phyloP scores from a whole-genome alignment of 2,888 invertebrate species.

The Epiperipatus broadwayi region DNA sequence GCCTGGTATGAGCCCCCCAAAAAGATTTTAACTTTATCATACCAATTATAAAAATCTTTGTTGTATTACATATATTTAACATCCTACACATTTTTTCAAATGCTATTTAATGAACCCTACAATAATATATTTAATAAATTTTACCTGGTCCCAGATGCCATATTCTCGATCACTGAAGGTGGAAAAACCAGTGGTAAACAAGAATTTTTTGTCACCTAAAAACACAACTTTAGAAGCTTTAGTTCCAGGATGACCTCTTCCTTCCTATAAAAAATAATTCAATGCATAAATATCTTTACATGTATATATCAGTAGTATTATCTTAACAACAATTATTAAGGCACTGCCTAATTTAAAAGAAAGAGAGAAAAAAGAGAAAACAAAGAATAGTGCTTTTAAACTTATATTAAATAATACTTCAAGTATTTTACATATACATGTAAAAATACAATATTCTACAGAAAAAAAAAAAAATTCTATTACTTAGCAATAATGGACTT shows the following conservation, averaged over 20 bases:
- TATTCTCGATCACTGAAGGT: constrained; percentile 27
- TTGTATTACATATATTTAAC: neutral
- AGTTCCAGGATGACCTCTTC: constrained; percentile 73
- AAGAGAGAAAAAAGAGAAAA: constrained; percentile 10
- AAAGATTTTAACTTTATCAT: too few relatives aligned
- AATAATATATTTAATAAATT: constrained; percentile 15
- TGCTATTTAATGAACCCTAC: neutral
- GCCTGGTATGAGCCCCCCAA: too few relatives aligned
- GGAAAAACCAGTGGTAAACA: constrained; percentile 32
- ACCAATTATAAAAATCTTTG: too few relatives aligned
- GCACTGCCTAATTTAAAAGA: constrained; percentile 4
- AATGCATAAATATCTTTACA: neutral
- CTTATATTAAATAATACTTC: neutral
- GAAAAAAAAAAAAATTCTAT: too few relatives aligned
- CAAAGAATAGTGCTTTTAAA: neutral
- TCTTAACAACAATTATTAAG: neutral
- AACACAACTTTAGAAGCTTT: constrained; percentile 46
- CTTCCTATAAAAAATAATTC: constrained; percentile 38
- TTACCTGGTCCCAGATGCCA: constrained; percentile 31
- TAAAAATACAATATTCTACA: too few relatives aligned
- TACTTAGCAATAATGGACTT: too few relatives aligned
- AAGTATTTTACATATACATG: too few relatives aligned
- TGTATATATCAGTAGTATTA: neutral
- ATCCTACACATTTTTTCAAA: neutral
- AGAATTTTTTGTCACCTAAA: constrained; percentile 20